phyloP scores from a whole-genome alignment of 2,113 vertebrate genomes.

The Tricholaema leucomelas region DNA sequence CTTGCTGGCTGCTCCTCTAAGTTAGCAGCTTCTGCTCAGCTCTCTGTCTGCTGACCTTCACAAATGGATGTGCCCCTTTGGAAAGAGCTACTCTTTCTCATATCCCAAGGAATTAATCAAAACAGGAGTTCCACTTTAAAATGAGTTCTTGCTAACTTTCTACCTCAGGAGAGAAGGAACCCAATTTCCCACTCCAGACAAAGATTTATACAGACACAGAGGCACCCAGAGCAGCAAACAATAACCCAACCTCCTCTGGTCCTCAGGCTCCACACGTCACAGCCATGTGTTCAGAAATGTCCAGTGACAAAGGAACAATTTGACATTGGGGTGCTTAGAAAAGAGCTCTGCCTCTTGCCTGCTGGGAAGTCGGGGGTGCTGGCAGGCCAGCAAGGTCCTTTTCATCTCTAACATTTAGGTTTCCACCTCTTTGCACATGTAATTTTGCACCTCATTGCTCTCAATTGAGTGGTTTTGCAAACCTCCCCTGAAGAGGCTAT shows the following conservation, averaged over 20 bases:
- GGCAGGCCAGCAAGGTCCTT: not conserved
- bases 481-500: not conserved
- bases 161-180: not conserved
- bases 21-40: not conserved
- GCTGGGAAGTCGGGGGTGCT: not conserved
- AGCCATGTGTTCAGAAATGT: not conserved
- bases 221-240: not conserved
- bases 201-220: not conserved
- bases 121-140: not conserved
- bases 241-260: not conserved
- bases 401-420: not conserved
- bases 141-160: not conserved
- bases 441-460: slow-evolving; percentile 68
- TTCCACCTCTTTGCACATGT: slow-evolving; percentile 19
- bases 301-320: not conserved
- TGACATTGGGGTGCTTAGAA: not conserved
- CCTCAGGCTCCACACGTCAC: not conserved
- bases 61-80: not conserved
- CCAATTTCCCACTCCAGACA: not conserved
- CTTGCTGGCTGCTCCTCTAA: not conserved
- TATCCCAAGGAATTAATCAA: not conserved
- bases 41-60: not conserved
- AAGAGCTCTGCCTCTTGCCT: not conserved
- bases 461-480: slow-evolving; percentile 55
- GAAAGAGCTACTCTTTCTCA: not conserved